These are phyloP conservation scores for Melitaea cinxia DNA, from an alignment of 1,140 invertebrate species.

Conservation along the genomic window DNA sequence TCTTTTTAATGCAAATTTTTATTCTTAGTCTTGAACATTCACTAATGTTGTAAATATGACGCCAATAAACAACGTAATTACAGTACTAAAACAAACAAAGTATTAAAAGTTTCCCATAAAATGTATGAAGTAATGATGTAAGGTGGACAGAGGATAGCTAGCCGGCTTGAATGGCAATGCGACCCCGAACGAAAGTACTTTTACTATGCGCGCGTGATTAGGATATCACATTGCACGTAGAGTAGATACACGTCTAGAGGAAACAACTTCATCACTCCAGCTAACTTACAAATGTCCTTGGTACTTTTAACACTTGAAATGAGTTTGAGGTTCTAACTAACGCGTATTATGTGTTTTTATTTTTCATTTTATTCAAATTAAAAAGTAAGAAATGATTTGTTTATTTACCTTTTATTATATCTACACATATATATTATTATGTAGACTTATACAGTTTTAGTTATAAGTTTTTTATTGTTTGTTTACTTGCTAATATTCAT, in stretches of 20 bases:
- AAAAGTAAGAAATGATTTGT: too few species aligned
- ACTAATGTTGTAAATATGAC: neutral
- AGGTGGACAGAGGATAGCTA: constrained; percentile 27
- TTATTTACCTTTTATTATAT: too few species aligned
- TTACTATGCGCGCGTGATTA: constrained; percentile 74
- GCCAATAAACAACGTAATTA: neutral
- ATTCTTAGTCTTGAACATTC: too few species aligned
- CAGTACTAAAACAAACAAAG: constrained; percentile 14
- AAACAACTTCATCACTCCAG: neutral
- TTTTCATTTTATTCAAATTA: too few species aligned
- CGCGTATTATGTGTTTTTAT: neutral
- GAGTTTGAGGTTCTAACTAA: neutral
- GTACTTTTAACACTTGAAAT: neutral
- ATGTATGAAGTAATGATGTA: constrained; percentile 29
- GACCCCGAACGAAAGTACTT: constrained; percentile 78
- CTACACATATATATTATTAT: too few species aligned
- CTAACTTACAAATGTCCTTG: neutral
- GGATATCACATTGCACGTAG: constrained; percentile 48
- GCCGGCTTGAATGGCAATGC: constrained; percentile 66
- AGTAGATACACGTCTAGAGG: constrained; percentile 4
- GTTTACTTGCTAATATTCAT: too few species aligned
- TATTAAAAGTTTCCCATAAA: constrained; percentile 21
- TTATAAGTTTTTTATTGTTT: too few species aligned
- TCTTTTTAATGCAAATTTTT: too few species aligned
- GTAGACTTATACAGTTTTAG: too few species aligned